These are phyloP conservation scores for Uria aalge DNA, from an alignment of 2,113 vertebrate genomes.

Conservation along the genomic window DNA sequence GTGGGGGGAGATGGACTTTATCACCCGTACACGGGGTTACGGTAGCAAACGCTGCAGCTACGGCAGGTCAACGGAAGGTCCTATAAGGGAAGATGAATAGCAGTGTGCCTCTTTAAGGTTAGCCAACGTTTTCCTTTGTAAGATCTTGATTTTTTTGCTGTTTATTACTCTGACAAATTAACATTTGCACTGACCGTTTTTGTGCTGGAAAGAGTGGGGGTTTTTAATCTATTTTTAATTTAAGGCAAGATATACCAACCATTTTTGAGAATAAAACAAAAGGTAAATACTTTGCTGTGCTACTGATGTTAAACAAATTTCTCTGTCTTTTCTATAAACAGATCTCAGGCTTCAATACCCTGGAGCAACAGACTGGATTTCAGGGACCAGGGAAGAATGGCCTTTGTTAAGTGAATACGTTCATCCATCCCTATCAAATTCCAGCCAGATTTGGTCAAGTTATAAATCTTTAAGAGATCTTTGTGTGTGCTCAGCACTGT, in stretches of 20 bases:
- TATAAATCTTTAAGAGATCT: background rate
- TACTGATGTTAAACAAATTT: background rate
- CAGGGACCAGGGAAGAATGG: background rate
- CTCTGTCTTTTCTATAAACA: background rate
- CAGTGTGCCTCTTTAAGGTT: background rate
- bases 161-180: background rate
- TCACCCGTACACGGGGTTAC: background rate
- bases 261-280: background rate
- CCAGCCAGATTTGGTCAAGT: background rate
- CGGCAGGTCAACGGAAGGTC: background rate
- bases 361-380: background rate
- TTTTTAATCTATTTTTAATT: background rate
- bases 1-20: background rate
- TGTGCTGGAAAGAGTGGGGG: background rate
- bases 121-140: background rate
- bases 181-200: background rate
- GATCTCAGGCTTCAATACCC: background rate
- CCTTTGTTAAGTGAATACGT: background rate
- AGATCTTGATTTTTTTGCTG: background rate
- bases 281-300: background rate
- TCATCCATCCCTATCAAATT: constrained; percentile 1
- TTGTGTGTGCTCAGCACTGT: background rate
- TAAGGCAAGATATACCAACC: background rate
- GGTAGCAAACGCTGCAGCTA: background rate
- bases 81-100: background rate